A percentile compares a stretch with the other conserved stretches of the same genome.
Conservation (phyloP, 2,888 invertebrate species). For the Autographa pulchrina region DNA sequence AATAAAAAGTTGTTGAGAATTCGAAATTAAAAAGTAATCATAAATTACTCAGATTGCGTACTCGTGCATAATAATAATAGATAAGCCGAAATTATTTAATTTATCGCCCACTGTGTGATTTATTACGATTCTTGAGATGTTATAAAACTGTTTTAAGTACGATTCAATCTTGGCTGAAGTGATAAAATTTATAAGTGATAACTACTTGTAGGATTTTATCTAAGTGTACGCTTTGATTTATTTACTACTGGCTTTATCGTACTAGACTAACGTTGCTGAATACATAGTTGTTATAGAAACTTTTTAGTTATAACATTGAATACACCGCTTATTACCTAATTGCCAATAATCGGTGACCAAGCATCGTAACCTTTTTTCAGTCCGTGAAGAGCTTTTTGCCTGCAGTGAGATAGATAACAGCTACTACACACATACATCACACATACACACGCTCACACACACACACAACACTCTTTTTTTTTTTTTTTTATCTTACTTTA, state of each 20-base stretch:
- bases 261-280: too few species aligned
- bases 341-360: background rate
- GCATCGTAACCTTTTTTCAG: background rate
- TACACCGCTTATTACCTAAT: background rate
- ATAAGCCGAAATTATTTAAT: background rate
- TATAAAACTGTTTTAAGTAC: background rate
- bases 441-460: too few species aligned
- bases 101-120: background rate
- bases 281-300: background rate
- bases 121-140: background rate
- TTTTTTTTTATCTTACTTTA: too few species aligned
- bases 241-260: background rate
- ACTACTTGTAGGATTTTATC: background rate
- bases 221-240: background rate
- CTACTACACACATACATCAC: background rate
- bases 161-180: background rate
- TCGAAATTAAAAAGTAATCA: slow-evolving; percentile 1
- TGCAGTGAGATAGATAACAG: background rate
- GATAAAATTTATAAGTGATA: background rate
- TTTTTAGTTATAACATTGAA: background rate
- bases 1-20: background rate
- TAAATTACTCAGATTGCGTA: background rate
- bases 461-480: too few species aligned
- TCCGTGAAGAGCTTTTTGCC: background rate
- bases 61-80: slow-evolving; percentile 3